Base-by-base conservation (phyloP, 2,888 invertebrate species). In the Meteorus colon region DNA sequence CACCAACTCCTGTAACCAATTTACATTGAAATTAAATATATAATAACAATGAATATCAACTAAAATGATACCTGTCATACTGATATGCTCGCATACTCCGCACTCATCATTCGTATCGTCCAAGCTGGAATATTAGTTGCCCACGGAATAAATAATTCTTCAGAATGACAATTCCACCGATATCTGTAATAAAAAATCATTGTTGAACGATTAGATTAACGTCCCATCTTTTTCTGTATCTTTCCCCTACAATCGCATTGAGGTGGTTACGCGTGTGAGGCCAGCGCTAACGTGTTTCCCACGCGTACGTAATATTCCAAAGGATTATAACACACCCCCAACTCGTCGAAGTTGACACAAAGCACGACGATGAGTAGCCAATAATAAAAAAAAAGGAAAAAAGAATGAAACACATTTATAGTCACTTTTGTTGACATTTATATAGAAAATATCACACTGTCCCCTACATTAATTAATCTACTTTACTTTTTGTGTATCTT, bases 221-320 rank as follows among this genome's bases (percentile, higher is more conserved):
- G 27, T 29, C 48, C 27, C 10, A 31, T 72, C 19, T n/a, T 59
- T 31, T 27, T 63, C 1, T 63, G n/a, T 55, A 19, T 55, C 19
- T 41, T 60, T 6, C 12, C 63, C 27, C 67, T 27, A 10, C 19
- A 45, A 14, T 66, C 63, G 14, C 60, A 24, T 45, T 31, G 77
- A 66, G 77, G 74, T 73, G 68, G 77, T 81, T 4, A 55, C 79
- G 80, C 81, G 82, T 83, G 83, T 82, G 83, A 83, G 82, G 80
- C 78, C 73, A 55, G 62, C 73, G 77, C 70, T 66, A 72, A 79
- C 51, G 77, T 76, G 82, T 81, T 83, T 83, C 83, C 83, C 83
- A 83, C 83, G 83, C 82, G 83, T 82, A 75, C 79, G 80, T 80
- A 78, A 80, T 78, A 81, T 80, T 81, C 73, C 78, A 76, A 80